phyloP scores from a whole-genome alignment of 2,797 vertebrate genomes.

The Jordanella pulchra region DNA sequence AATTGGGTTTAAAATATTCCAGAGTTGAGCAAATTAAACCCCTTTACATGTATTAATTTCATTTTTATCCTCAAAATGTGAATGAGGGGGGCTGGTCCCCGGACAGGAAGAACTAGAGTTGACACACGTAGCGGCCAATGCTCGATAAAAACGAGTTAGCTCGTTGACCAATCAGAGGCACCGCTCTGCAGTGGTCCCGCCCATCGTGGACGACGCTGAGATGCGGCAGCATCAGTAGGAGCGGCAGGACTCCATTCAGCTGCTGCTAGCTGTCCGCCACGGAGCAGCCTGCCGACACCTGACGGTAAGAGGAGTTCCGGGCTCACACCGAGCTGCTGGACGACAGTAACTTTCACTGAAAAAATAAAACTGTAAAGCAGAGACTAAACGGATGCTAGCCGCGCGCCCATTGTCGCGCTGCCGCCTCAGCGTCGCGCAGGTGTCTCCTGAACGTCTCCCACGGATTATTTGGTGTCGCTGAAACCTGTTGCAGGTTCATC shows the following conservation, averaged over 20 bases:
- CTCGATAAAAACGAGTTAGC: neutral
- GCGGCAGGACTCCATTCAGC: slow-evolving; percentile 55
- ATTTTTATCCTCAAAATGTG: no score
- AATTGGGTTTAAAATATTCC: no score
- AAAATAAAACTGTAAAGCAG: neutral
- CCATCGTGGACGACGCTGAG: slow-evolving; percentile 16
- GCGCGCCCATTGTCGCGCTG: neutral
- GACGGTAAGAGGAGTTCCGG: slow-evolving; percentile 53
- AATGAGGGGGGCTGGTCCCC: no score
- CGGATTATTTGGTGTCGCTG: slow-evolving; percentile 32
- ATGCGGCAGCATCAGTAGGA: neutral
- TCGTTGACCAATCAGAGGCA: slow-evolving; percentile 40
- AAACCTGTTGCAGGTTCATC: slow-evolving; percentile 57
- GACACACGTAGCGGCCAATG: slow-evolving; percentile 46
- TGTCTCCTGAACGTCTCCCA: slow-evolving; percentile 1
- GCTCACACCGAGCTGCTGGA: neutral
- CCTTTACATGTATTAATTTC: no score
- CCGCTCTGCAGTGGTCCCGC: neutral
- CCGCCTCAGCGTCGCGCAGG: slow-evolving; percentile 23
- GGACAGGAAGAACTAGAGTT: neutral
- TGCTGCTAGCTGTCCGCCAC: slow-evolving; percentile 65
- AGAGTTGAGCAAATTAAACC: no score
- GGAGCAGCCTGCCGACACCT: slow-evolving; percentile 25
- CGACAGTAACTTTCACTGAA: no score
- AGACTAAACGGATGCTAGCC: neutral